phyloP scores from a whole-genome alignment of 1,140 invertebrate species.

The Samia ricini region DNA sequence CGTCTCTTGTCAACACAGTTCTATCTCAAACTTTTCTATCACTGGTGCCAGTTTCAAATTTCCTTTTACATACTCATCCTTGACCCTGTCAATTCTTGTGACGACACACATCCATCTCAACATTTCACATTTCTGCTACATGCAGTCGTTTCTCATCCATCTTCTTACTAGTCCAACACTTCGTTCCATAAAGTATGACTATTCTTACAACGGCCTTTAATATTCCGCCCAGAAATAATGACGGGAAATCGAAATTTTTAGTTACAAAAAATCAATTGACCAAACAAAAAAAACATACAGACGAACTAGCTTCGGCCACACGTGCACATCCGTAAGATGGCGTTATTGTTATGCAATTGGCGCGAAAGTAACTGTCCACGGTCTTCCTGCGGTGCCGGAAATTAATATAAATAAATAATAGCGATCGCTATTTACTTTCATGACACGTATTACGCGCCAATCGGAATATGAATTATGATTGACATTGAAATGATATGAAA shows the following conservation, averaged over 20 bases:
- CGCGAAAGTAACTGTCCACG: conserved; percentile 64
- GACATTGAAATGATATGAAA: conserved; percentile 36
- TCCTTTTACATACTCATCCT: too few relatives aligned
- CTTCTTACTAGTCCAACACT: too few relatives aligned
- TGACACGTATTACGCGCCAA: conserved; percentile 29
- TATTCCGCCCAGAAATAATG: too few relatives aligned
- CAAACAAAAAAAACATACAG: background rate
- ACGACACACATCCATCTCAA: too few relatives aligned
- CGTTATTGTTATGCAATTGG: conserved; percentile 63
- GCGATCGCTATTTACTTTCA: conserved; percentile 24
- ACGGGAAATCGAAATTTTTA: background rate
- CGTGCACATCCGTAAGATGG: conserved; percentile 43
- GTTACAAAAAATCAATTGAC: background rate
- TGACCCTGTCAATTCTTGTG: too few relatives aligned
- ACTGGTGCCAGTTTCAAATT: too few relatives aligned
- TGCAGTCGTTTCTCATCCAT: too few relatives aligned
- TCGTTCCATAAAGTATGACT: too few relatives aligned
- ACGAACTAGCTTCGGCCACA: background rate
- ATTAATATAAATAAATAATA: conserved; percentile 45
- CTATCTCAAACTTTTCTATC: too few relatives aligned
- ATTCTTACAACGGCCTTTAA: too few relatives aligned
- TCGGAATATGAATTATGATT: conserved; percentile 35
- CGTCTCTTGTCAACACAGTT: too few relatives aligned
- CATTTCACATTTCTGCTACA: too few relatives aligned
- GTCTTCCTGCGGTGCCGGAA: conserved; percentile 59